Conservation (phyloP, 2,113 vertebrate species). For the Myrmecophaga tridactyla region DNA sequence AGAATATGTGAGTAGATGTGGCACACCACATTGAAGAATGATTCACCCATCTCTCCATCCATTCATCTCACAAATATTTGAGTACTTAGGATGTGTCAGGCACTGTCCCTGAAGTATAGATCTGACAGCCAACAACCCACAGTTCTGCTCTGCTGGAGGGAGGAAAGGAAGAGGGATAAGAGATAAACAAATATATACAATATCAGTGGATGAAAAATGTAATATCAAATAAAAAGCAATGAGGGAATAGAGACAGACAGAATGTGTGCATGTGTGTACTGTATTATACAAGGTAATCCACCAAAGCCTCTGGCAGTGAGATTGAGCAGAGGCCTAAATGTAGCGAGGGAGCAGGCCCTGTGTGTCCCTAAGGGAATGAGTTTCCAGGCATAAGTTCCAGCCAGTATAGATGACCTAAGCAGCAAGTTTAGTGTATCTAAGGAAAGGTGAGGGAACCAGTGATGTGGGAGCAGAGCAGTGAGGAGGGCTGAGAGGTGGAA, state of each 20-base stretch:
- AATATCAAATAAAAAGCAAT: not conserved
- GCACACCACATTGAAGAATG: not conserved
- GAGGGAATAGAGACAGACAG: not conserved
- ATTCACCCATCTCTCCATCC: not conserved
- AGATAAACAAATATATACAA: not conserved
- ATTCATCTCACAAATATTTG: not conserved
- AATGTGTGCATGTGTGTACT: not conserved
- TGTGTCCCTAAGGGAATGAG: too few relatives aligned
- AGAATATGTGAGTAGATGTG: not conserved
- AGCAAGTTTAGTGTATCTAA: not conserved
- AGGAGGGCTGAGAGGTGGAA: fast-evolving
- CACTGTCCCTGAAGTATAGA: too few relatives aligned
- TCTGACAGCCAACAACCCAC: not conserved
- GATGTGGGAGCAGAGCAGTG: not conserved
- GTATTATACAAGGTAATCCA: not conserved
- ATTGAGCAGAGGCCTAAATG: not conserved
- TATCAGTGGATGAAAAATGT: not conserved
- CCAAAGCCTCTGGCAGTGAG: not conserved
- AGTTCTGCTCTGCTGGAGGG: not conserved
- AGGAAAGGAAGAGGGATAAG: not conserved
- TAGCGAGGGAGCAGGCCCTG: not conserved
- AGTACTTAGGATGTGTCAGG: not conserved
- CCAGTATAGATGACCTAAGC: not conserved
- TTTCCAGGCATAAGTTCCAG: not conserved
- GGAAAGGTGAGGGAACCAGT: not conserved